Percentiles rank a stretch among this genome's conserved stretches.
phyloP scores from a whole-genome alignment of 2,797 vertebrate genomes.

The Thripadectes ignobilis region DNA sequence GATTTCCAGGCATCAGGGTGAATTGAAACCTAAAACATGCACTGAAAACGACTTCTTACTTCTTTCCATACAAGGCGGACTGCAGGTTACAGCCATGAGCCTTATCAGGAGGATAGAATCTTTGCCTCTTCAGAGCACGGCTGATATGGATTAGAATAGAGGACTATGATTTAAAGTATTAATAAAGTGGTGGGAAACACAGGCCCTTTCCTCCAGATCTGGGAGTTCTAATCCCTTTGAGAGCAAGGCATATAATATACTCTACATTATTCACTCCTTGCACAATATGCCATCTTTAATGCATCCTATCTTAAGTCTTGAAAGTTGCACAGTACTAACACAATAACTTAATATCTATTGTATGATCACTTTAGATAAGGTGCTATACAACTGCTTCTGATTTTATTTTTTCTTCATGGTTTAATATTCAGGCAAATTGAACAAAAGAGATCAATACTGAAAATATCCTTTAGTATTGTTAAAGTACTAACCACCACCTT shows the following conservation, averaged over 20 bases:
- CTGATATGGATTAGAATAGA: conserved; percentile 29
- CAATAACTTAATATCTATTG: not conserved
- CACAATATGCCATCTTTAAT: not conserved
- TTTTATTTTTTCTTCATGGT: not conserved
- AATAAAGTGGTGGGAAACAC: conserved; percentile 51
- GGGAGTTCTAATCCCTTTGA: not conserved
- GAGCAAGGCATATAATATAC: not conserved
- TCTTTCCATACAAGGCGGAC: not conserved
- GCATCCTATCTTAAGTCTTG: not conserved
- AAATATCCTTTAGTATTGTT: not conserved
- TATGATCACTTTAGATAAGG: not conserved
- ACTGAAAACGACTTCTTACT: not conserved
- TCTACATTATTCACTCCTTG: not conserved
- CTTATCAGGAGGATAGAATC: not conserved
- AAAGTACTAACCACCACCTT: not conserved
- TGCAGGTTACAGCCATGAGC: not conserved
- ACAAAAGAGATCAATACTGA: not conserved
- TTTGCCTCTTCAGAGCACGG: not conserved
- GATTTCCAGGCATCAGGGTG: conserved; percentile 6
- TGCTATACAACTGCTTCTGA: not conserved
- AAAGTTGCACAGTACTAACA: not conserved
- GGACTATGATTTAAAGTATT: conserved; percentile 37
- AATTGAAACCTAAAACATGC: not conserved
- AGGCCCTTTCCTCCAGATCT: not conserved
- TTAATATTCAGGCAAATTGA: not conserved